Percentiles rank a stretch among this genome's conserved stretches.
phyloP scores from a whole-genome alignment of 1,140 invertebrate genomes.

The Zaprionus nigranus region DNA sequence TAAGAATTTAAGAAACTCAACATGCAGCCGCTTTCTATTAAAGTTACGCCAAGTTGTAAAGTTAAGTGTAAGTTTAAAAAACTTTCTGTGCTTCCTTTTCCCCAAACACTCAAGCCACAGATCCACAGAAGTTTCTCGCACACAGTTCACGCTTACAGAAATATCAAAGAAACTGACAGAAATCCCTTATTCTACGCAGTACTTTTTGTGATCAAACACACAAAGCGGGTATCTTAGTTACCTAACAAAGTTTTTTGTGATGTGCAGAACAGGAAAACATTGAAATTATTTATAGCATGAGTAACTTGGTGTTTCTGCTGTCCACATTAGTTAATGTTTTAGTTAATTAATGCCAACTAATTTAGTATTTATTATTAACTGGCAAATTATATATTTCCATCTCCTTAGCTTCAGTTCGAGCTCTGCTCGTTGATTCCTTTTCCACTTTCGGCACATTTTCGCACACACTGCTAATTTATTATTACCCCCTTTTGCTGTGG shows the following conservation, averaged over 20 bases:
- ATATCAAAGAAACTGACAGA: conserved; percentile 10
- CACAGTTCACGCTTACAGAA: neutral
- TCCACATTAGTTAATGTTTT: neutral
- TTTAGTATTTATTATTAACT: neutral
- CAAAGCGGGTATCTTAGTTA: neutral
- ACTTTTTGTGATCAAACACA: neutral
- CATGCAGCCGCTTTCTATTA: conserved; percentile 13
- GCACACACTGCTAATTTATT: conserved; percentile 9
- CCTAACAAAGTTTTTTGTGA: neutral
- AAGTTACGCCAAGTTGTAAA: conserved; percentile 16
- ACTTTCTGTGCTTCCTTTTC: neutral
- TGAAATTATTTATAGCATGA: neutral
- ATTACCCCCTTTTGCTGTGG: neutral
- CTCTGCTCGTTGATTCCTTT: neutral
- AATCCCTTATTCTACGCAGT: conserved; percentile 15
- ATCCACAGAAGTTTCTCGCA: neutral
- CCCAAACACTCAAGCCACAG: neutral
- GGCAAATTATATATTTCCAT: neutral
- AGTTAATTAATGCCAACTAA: neutral
- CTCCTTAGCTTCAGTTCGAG: neutral
- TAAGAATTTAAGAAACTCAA: neutral
- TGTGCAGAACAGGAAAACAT: neutral
- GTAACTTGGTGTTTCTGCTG: neutral
- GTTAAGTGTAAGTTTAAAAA: conserved; percentile 32
- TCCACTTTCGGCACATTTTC: neutral